Evolutionary conservation across 2,113 vertebrate species (phyloP).

Genomic region (Columba livia): DNA sequence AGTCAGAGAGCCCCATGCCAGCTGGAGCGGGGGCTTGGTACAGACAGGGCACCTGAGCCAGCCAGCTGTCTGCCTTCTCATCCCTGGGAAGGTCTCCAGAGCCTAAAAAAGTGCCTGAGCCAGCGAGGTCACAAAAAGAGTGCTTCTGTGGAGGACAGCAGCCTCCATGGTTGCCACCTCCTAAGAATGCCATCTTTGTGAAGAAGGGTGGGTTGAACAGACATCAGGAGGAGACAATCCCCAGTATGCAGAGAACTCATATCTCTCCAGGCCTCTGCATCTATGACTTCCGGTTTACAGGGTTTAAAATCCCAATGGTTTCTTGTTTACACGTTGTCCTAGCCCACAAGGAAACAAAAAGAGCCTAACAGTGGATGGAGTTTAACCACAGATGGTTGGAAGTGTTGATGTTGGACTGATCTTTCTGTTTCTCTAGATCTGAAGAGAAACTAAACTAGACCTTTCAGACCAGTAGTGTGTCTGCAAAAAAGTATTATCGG

Average conservation of each 20-base stretch:
- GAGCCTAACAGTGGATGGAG: neutral
- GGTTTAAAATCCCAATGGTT: neutral
- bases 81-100: neutral
- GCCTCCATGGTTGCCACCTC: neutral
- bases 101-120: neutral
- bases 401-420: neutral
- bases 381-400: neutral
- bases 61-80: neutral
- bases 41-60: neutral
- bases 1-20: neutral
- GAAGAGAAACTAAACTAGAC: neutral
- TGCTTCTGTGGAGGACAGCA: neutral
- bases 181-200: neutral
- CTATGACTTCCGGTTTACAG: neutral
- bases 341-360: neutral
- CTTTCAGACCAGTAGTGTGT: neutral
- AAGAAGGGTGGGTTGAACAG: neutral
- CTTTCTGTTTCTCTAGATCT: neutral
- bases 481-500: neutral
- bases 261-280: neutral
- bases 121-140: neutral
- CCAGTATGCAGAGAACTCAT: rapidly evolving
- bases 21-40: neutral
- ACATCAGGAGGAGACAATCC: neutral
- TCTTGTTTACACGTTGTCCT: neutral